These are phyloP conservation scores for Panorpa germanica DNA, from an alignment of 2,888 invertebrate genomes.

Conservation along the genomic window DNA sequence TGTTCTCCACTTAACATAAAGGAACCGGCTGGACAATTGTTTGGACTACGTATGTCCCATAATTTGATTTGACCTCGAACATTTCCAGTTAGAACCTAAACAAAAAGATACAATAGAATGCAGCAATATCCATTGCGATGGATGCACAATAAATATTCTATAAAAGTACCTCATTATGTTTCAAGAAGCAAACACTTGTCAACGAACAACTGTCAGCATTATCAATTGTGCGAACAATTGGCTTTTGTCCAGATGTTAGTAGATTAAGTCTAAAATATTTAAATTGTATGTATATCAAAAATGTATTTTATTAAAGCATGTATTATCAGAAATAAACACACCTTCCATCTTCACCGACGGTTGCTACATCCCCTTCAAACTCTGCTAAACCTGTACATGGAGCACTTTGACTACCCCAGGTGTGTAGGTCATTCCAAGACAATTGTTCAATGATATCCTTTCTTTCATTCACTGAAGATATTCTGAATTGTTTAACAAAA, in stretches of 20 bases:
- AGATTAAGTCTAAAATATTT: conserved; percentile 24
- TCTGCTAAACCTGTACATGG: conserved; percentile 61
- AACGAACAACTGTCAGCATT: conserved; percentile 69
- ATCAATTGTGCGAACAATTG: conserved; percentile 28
- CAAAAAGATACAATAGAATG: conserved; percentile 8
- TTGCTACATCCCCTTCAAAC: conserved; percentile 59
- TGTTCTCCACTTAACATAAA: conserved; percentile 60
- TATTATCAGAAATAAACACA: conserved; percentile 36
- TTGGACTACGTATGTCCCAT: conserved; percentile 56
- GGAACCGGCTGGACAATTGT: conserved; percentile 41
- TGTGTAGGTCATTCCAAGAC: conserved; percentile 48
- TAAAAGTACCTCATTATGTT: conserved; percentile 30
- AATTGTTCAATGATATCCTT: conserved; percentile 35
- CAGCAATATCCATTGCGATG: neutral
- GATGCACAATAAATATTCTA: conserved; percentile 2
- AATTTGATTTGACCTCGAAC: conserved; percentile 78
- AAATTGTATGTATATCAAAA: conserved; percentile 27
- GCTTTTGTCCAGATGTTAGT: conserved; percentile 27
- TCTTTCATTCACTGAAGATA: conserved; percentile 36
- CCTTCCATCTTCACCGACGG: conserved; percentile 71
- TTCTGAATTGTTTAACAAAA: conserved; percentile 41
- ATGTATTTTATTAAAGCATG: conserved; percentile 27
- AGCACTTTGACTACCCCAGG: conserved; percentile 29
- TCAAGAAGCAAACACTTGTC: conserved; percentile 56
- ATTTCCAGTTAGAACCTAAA: conserved; percentile 63